Evolutionary conservation across 2,888 invertebrate species (phyloP), one percentile per base, ranked within the genome.

Genomic region (Parascotia fuliginaria): DNA sequence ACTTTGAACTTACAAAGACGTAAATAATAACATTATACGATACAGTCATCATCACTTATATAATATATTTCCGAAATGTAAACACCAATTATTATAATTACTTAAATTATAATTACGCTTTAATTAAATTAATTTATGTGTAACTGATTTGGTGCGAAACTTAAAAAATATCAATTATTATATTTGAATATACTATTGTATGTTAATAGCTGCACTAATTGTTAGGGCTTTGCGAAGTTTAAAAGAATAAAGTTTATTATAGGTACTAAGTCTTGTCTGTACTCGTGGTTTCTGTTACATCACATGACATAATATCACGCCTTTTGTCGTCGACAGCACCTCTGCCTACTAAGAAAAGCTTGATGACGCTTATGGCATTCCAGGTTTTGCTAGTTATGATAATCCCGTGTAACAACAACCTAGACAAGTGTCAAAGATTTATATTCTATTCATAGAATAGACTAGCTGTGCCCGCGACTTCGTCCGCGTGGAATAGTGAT

Each of bases 111-210:
- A 45, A 27, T 31, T 5, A 15, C 22, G 9, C 53, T 50, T 64
- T 59, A 40, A 19, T 40, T 27, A 15, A 42, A 4, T 44, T n/a
- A 11, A 34, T 43, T 11, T 33, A 9, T 27, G 32, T 49, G 7
- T 43, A 24, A 34, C 12, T 47, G 33, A 48, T 48, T 40, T 11
- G 34, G 39, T 14, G 12, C 24, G 32, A 12, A 46, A 27, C 29
- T 19, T 40, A 54, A 52, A 65, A 60, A 56, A 65, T 36, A 40
- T 55, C 52, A 49, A 55, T 45, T 53, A 58, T 36, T 40, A 22
- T 45, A 27, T 60, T 38, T 51, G 43, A 48, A 41, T 40, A 32
- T 32, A 11, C 62, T 33, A 68, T 69, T 69, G 68, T 69, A 65
- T 70, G 68, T 15, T 51, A 69, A 69, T 69, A 11, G 9, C 0